Evolutionary conservation across 2,797 vertebrate genomes (phyloP), one percentile per base, ranked within the genome.

Genomic region (Sebastes minor): DNA sequence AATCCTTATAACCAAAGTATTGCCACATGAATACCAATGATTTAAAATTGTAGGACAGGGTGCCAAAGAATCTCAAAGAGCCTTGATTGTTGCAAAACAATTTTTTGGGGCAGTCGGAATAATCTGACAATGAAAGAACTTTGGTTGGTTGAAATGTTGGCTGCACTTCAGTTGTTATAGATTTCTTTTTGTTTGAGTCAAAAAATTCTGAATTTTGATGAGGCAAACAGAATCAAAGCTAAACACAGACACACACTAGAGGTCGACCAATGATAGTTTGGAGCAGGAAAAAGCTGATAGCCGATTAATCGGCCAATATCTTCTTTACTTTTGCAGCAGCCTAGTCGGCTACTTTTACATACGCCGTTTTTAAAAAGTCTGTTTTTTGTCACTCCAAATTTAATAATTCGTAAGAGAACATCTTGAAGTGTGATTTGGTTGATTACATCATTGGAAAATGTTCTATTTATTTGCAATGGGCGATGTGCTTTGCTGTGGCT

Each of bases 171-270:
- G 38, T 22, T 46, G 14, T 14, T 25, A 64, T 52, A 68, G 74
- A 75, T 78, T 80, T 73, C 7, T 76, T 66, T 77, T 75, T 77
- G 23, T 84, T 82, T 13, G 22, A 70, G 35, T 71, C 74, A 23
- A 78, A 27, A 57, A 25, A 75, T 64, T 72, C 49, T 30, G n/a
- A 42, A 33, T 14, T 49, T 59, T 73, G 57, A 49, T 8, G 11
- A 25, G 28, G 63, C 22, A 79, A 73, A 73, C 27, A 18, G 63
- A 76, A 70, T 78, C 49, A 76, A 86, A 88, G 53, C 13, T 13
- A 74, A 22, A 82, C 61, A 71, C 52, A 32, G n/a, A 30, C 57
- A 12, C 38, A 52, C 74, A 49, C 46, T 49, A 8, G 46, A 49
- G 18, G 46, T 20, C 18, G 18, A 8, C 46, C 18, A 0, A 49